phyloP scores from a whole-genome alignment of 2,888 invertebrate genomes.

The Nycteola revayana region DNA sequence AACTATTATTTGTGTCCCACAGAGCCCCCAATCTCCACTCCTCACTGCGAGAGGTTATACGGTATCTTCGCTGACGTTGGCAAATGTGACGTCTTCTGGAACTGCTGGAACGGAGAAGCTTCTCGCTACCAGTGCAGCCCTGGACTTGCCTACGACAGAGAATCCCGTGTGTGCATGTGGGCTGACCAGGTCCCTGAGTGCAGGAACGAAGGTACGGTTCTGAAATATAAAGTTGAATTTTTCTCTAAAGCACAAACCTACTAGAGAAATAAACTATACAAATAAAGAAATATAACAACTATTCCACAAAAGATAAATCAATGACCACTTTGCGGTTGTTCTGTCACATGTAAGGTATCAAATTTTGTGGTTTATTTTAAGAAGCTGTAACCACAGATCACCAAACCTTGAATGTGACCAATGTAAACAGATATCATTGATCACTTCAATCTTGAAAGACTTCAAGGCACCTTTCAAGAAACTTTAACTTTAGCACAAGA shows the following conservation, averaged over 20 bases:
- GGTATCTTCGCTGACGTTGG: conserved; percentile 95
- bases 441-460: neutral
- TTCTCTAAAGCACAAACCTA: neutral
- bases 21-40: conserved; percentile 92
- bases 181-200: conserved; percentile 97
- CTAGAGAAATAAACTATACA: too few relatives aligned
- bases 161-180: conserved; percentile 97
- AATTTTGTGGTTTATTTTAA: neutral
- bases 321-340: too few relatives aligned
- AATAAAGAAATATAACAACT: too few relatives aligned
- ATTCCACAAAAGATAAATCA: too few relatives aligned
- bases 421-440: neutral
- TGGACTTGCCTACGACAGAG: conserved; percentile 96
- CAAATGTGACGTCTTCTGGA: conserved; percentile 97
- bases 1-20: conserved; percentile 18
- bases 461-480: neutral
- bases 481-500: conserved; percentile 7
- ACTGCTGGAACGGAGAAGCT: conserved; percentile 97
- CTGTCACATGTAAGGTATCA: neutral
- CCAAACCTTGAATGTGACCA: conserved; percentile 14
- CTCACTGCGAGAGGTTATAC: conserved; percentile 93
- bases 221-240: neutral
- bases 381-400: conserved; percentile 14
- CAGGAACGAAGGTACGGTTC: conserved; percentile 89
- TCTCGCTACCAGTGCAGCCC: conserved; percentile 97